phyloP scores from a whole-genome alignment of 2,113 vertebrate genomes.

The Atlantisia rogersi region DNA sequence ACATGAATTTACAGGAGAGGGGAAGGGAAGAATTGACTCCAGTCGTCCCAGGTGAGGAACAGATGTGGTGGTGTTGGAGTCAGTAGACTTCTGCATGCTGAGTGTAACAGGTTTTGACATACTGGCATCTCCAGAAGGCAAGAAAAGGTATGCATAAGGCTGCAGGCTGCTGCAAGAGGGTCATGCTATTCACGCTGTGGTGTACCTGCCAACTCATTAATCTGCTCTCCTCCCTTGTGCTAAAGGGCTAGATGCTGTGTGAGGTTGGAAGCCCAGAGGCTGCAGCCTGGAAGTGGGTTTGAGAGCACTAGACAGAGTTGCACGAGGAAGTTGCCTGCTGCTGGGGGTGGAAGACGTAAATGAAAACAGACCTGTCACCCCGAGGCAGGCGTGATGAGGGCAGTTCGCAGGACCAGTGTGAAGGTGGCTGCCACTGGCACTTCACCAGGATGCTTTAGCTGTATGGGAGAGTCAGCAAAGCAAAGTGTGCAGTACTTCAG shows the following conservation, averaged over 20 bases:
- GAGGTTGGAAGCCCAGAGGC: neutral
- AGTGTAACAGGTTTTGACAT: neutral
- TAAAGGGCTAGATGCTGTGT: neutral
- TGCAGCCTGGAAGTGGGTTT: neutral
- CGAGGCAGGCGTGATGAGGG: neutral
- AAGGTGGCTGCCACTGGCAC: neutral
- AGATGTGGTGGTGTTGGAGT: neutral
- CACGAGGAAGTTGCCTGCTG: neutral
- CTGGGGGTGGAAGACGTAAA: neutral
- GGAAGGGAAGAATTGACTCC: neutral
- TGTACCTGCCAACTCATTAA: neutral
- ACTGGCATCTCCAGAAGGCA: neutral
- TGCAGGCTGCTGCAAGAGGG: neutral
- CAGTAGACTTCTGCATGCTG: neutral
- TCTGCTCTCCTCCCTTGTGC: neutral
- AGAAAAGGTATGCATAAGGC: neutral
- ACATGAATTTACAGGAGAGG: neutral
- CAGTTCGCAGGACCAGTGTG: neutral
- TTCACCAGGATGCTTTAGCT: neutral
- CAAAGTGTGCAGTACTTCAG: neutral
- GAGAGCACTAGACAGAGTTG: neutral
- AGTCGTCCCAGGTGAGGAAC: neutral
- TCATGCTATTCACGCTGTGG: neutral
- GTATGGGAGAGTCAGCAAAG: neutral
- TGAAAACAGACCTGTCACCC: neutral